Base-by-base conservation (phyloP, 1,140 invertebrate species). In the Drosophila navojoa region DNA sequence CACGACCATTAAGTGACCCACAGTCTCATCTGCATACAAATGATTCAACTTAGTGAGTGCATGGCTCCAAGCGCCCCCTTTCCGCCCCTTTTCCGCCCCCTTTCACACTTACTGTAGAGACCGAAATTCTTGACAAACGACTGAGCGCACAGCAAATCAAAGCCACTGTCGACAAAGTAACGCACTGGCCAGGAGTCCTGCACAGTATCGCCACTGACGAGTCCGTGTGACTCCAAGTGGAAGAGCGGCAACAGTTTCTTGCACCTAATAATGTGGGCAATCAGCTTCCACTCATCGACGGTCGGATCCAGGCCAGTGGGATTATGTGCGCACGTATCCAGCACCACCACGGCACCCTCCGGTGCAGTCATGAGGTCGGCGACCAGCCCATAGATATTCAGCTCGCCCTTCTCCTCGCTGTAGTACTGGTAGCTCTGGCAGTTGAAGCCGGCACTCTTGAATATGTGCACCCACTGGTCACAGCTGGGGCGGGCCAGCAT, bases 81-180 rank as follows among this genome's bases (percentile, higher is more conserved):
- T 22, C 19, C 19, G 19, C 19, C 19, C 19, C 19, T 3, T 22
- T 22, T 3, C 19, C 2, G 2, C 19, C 2, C 19, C 11, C 19
- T 49, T 98, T 45, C 27, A 94, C 42, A 94, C 93, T 99, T 98
- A 97, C 97, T 98, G 92, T 99, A 99, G 4, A 99, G 93, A 13
- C 98, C 98, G 94, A 99, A 99, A 93, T 99, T 99, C 93, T 99
- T 99, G 25, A 98, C 98, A 93, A 98, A 99, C n/a, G 97, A 99
- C 92, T 99, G 98, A 5, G 97, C 95, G 90, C 96, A 96, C 32
- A 99, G 93, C 42, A 98, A 93, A 93, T 99, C 98, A 92, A 99
- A 96, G 27, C 97, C 97, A 77, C 95, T 92, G 49, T 94, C 92
- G 2, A 95, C 96, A 92, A 98, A 98, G 89, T 96, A 95, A 47